Base-by-base conservation (phyloP, 2,797 vertebrate genomes). In the Hypotaenidia philippensis region DNA sequence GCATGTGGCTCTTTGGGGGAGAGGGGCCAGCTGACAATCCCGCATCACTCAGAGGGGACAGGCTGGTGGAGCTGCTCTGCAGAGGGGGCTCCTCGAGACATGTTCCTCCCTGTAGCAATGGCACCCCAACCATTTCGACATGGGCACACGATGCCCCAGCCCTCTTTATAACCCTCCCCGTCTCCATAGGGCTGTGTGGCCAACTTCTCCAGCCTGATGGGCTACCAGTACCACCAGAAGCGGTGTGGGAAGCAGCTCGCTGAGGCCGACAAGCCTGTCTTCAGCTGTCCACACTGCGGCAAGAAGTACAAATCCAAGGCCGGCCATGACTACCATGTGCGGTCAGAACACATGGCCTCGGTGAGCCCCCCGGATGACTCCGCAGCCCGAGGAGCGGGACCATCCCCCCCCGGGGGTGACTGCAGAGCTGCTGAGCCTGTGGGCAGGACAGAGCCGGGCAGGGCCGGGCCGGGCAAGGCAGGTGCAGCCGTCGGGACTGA, bases 221-320 rank as follows among this genome's bases (percentile, higher is more conserved):
- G 99, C 76, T 99, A 99, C 98, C 99, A 99, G 98, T 99, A 99
- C 97, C 99, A 99, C 98, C 98, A 99, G 97, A 99, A 99, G 94
- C 99, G 99, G 81, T 99, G 99, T 40, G 99, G 99, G 83, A 98
- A 98, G 94, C 98, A 99, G 60, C 98, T 98, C 19, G 97, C 98
- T 4, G 99, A 99, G 81, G 97, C 98, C 5, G 99, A 99, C 95
- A 99, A 98, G 95, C 98, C 99, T 8, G 95, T 98, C 94, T 99
- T 99, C 97, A 98, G 99, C 90, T 99, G 99, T 81, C 97, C 98
- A 65, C 98, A 99, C 97, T 99, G 99, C 9, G 97, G 98, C 89
- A 99, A 99, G 98, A 98, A 98, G 29, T 99, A 99, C 95, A 99
- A 99, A 96, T 99, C 99, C 96, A 99, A 99, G 97, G 98, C 99